Base-by-base conservation (phyloP, 2,797 vertebrate species). In the Toxotes lorentzi region DNA sequence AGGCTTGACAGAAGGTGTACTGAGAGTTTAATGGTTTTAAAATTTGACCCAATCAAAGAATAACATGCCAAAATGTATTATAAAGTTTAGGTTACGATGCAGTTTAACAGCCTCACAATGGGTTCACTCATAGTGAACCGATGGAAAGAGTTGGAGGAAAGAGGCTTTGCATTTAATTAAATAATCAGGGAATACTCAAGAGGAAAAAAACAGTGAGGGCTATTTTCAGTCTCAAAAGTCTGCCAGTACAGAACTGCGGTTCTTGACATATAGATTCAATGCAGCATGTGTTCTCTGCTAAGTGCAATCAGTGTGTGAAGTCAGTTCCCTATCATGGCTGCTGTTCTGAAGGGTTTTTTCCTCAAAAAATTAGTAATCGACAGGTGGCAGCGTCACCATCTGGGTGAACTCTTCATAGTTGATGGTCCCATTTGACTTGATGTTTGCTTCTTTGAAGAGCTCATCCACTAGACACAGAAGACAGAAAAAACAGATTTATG, bases 391-490 rank as follows among this genome's bases (percentile, higher is more conserved):
- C 0, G 95, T 97, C 51, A 99, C 91, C 84, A 84, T 94, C 41
- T 45, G 93, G 48, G 96, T 96, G 21, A 99, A 97, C 48, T 97
- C 96, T 2, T 97, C 95, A 0, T 99, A 98, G 69, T 95, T 94
- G 77, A 99, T 84, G 0, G 67, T 86, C n/a, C 97, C 98, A 0
- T 95, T 93, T 0, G 95, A 91, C 34, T 95, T 95, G 4, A 99
- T 69, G 5, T 95, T 93, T 21, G 96, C 96, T 84, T 97, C 97
- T 74, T 76, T 96, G 69, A 99, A 96, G 89, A 99, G 96, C 2
- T 97, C 95, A 2, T 99, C 97, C 77, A 98, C 98, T 99, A 90
- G 4, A 88, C 82, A 38, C 30, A 64, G n/a, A 69, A 65, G 24
- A 74, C 6, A 86, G 32, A 74, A 9, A 53, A 45, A 77, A 74